Conservation (phyloP, 2,888 invertebrate species). For the Synergus laeviventris region DNA sequence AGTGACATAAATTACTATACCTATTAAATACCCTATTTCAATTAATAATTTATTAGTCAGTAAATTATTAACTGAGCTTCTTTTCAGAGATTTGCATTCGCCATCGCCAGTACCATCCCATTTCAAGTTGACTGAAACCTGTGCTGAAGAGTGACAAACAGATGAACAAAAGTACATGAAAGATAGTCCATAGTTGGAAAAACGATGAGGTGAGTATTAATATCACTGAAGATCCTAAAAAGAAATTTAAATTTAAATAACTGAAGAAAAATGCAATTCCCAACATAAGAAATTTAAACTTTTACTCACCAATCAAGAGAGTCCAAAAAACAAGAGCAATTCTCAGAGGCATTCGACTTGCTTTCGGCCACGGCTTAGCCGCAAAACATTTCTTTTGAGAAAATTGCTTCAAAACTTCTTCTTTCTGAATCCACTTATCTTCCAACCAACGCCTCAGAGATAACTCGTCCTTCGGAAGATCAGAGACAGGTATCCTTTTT, state of each 20-base stretch:
- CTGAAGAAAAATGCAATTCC: neutral
- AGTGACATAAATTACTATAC: neutral
- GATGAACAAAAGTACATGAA: slow-evolving; percentile 66
- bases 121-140: slow-evolving; percentile 72
- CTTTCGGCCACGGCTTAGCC: slow-evolving; percentile 70
- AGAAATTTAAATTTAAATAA: slow-evolving; percentile 21
- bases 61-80: slow-evolving; percentile 52
- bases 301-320: slow-evolving; percentile 71
- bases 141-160: slow-evolving; percentile 67
- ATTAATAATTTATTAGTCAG: slow-evolving; percentile 3
- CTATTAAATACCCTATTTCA: neutral
- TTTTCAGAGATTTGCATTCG: slow-evolving; percentile 45
- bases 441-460: slow-evolving; percentile 81
- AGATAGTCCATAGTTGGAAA: slow-evolving; percentile 70
- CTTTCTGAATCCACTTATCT: slow-evolving; percentile 83
- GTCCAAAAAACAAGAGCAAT: slow-evolving; percentile 84
- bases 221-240: slow-evolving; percentile 63
- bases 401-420: slow-evolving; percentile 80
- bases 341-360: slow-evolving; percentile 74
- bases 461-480: slow-evolving; percentile 80
- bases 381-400: slow-evolving; percentile 78
- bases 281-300: neutral
- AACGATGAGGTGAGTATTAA: slow-evolving; percentile 69
- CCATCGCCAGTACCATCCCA: slow-evolving; percentile 72
- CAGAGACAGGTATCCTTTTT: slow-evolving; percentile 80